Conservation (phyloP, 2,113 vertebrate species). For the Seriola quinqueradiata region DNA sequence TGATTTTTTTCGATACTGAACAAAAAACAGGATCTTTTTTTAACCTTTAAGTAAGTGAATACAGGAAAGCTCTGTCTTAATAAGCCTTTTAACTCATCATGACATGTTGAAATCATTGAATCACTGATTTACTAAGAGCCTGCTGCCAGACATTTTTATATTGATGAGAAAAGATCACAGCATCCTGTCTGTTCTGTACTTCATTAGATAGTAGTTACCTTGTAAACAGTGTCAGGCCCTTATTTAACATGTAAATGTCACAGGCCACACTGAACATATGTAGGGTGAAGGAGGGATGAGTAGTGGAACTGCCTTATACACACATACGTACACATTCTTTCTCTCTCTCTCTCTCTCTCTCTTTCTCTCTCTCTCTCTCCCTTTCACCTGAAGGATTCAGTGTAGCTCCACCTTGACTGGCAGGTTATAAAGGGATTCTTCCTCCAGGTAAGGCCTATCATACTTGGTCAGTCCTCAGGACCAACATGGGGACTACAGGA, state of each 20-base stretch:
- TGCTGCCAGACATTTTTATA: neutral
- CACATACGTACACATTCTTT: neutral
- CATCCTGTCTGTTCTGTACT: neutral
- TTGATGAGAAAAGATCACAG: neutral
- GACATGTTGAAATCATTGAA: neutral
- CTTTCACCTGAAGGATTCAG: neutral
- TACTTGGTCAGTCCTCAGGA: slow-evolving; percentile 28
- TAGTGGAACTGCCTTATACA: neutral
- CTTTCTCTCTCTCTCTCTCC: neutral
- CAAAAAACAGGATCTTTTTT: no score
- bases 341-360: neutral
- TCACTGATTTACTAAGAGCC: neutral
- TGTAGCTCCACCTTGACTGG: slow-evolving; percentile 56
- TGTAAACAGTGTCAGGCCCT: neutral
- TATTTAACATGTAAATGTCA: slow-evolving; percentile 22
- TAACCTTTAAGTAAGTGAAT: no score
- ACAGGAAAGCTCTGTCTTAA: no score
- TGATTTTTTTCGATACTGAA: no score
- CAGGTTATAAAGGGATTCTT: slow-evolving; percentile 54
- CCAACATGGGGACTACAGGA: slow-evolving; percentile 57
- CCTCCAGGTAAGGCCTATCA: slow-evolving; percentile 33
- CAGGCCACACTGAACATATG: neutral
- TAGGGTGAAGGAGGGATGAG: neutral
- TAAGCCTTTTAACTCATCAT: neutral
- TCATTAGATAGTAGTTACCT: neutral